Conservation (phyloP, 2,113 vertebrate species). For the Hydropotes inermis region DNA sequence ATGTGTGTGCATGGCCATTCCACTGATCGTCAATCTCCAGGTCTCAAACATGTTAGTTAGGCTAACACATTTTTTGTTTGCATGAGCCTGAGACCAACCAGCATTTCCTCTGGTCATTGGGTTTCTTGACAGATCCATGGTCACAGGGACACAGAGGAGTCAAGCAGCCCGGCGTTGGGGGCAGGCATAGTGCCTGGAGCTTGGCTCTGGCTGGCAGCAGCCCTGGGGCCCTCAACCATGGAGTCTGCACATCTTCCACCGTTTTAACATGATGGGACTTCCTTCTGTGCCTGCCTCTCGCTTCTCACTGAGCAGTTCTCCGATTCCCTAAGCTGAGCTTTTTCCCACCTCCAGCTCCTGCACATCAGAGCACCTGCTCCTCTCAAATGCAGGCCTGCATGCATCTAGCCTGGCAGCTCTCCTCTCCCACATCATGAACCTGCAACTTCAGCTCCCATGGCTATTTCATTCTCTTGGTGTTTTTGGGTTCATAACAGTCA, state of each 20-base stretch:
- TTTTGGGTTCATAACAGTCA: background rate
- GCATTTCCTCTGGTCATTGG: fast-evolving
- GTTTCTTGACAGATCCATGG: background rate
- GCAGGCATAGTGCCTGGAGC: background rate
- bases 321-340: no score
- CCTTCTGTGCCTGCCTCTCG: background rate
- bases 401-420: fast-evolving
- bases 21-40: background rate
- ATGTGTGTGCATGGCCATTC: background rate
- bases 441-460: background rate
- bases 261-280: fast-evolving
- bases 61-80: background rate
- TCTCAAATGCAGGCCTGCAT: background rate
- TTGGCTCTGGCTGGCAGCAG: background rate
- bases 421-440: fast-evolving
- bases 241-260: background rate
- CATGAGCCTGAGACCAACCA: background rate
- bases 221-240: background rate
- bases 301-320: background rate
- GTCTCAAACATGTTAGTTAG: background rate
- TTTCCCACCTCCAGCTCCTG: background rate
- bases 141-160: background rate
- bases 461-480: background rate
- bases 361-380: background rate
- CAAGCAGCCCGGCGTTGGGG: background rate